Percentiles rank a stretch among this genome's conserved stretches.
Evolutionary conservation across 37 sponge, comb jelly and placozoan species (phyloP).

Genomic region (Axinella damicornis): DNA sequence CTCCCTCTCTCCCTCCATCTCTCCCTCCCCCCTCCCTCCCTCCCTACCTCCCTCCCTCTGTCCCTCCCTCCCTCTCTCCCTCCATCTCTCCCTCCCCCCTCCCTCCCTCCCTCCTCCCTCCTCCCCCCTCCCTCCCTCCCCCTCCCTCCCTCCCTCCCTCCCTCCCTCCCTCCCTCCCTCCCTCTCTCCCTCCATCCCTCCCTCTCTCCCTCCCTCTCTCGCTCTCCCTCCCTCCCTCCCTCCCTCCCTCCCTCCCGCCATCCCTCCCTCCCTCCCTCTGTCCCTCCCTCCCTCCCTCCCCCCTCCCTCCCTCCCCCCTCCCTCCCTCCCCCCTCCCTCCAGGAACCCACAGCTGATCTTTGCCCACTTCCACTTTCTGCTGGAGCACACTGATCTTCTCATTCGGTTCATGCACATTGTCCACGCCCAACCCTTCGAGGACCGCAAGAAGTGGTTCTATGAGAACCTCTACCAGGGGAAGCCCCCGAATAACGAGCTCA

Average conservation of each 20-base stretch:
- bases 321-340: neutral
- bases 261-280: too few species aligned
- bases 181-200: neutral
- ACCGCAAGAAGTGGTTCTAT: conserved; percentile 95
- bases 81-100: too few species aligned
- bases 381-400: conserved; percentile 74
- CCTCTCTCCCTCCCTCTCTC: too few species aligned
- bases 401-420: conserved; percentile 83
- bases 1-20: neutral
- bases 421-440: conserved; percentile 83
- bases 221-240: neutral
- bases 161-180: neutral
- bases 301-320: neutral
- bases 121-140: too few species aligned
- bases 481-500: conserved; percentile 48
- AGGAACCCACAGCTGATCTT: conserved; percentile 89
- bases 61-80: neutral
- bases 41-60: too few species aligned
- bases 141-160: too few species aligned
- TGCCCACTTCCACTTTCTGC: conserved; percentile 91
- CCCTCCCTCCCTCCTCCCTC: too few species aligned
- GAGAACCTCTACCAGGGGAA: conserved; percentile 86
- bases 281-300: neutral
- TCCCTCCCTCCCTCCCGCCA: neutral
- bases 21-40: neutral